Evolutionary conservation across 2,113 vertebrate species (phyloP).

Genomic region (Cyphomyrus plagiostoma): DNA sequence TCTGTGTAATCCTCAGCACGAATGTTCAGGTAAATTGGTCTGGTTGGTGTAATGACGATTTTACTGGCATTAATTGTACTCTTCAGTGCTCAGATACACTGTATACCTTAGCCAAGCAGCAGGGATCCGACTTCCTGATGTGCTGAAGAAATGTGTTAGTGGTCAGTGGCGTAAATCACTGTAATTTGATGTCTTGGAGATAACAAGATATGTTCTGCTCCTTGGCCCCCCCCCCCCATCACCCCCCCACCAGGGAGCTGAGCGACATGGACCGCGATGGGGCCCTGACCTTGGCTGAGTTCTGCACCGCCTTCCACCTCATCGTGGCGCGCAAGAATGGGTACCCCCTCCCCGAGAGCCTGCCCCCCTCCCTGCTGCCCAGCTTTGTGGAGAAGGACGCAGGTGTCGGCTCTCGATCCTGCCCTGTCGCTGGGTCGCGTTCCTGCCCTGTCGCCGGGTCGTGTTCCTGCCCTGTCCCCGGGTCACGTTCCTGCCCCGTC

Average conservation of each 20-base stretch:
- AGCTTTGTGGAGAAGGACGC: constrained; percentile 59
- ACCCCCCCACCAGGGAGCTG: constrained; percentile 69
- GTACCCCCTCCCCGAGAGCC: constrained; percentile 76
- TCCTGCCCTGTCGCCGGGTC: background rate
- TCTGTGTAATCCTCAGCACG: background rate
- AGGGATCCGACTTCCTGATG: background rate
- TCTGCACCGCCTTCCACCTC: constrained; percentile 90
- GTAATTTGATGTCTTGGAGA: background rate
- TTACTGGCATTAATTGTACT: background rate
- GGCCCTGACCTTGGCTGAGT: constrained; percentile 78
- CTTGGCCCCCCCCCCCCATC: background rate
- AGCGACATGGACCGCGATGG: constrained; percentile 89
- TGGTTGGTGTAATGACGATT: background rate
- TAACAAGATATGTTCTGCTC: background rate
- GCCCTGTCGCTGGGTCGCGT: background rate
- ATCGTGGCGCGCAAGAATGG: constrained; percentile 94
- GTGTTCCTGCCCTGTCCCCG: background rate
- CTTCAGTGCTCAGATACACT: background rate
- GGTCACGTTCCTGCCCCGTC: background rate
- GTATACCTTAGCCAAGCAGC: background rate
- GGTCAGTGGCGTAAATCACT: background rate
- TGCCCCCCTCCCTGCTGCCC: constrained; percentile 72
- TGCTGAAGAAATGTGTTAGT: background rate
- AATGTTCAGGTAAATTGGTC: background rate
- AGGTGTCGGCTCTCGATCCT: constrained; percentile 3